phyloP scores from a whole-genome alignment of 1,140 invertebrate genomes.

The Arctopsyche grandis region DNA sequence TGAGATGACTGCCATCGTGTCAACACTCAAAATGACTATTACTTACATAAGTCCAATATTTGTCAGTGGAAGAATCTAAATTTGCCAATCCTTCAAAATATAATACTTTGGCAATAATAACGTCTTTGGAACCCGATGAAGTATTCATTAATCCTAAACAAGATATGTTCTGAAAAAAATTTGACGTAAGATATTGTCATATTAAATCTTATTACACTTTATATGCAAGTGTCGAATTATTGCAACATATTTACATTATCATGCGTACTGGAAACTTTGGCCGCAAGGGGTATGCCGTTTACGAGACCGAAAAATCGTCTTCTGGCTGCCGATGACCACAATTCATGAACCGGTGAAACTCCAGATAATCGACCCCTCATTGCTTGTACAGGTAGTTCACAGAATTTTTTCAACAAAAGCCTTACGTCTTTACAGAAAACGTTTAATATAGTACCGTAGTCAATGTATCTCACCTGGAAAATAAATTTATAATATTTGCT shows the following conservation, averaged over 20 bases:
- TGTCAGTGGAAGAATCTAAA: not conserved
- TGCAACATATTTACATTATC: constrained; percentile 16
- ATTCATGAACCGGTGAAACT: not conserved
- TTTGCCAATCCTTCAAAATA: constrained; percentile 1
- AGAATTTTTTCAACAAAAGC: constrained; percentile 33
- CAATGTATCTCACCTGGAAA: constrained; percentile 42
- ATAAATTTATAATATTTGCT: constrained; percentile 14
- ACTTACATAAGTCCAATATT: constrained; percentile 5
- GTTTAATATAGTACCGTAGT: constrained; percentile 40
- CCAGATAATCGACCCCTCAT: constrained; percentile 30
- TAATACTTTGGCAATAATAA: not conserved
- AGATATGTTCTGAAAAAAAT: not conserved
- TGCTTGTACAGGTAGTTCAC: constrained; percentile 36
- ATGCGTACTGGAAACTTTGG: not conserved
- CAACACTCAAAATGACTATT: not conserved
- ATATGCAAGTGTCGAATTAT: not conserved
- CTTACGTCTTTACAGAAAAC: constrained; percentile 18
- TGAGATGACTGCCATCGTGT: not conserved
- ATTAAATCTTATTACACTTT: not conserved
- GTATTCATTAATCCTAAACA: not conserved
- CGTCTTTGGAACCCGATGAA: not conserved
- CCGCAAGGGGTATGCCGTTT: constrained; percentile 19
- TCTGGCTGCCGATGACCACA: not conserved
- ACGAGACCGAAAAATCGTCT: constrained; percentile 36
- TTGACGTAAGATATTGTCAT: too few species aligned